Conservation (phyloP, 2,888 invertebrate species). For the Myopa testacea region DNA sequence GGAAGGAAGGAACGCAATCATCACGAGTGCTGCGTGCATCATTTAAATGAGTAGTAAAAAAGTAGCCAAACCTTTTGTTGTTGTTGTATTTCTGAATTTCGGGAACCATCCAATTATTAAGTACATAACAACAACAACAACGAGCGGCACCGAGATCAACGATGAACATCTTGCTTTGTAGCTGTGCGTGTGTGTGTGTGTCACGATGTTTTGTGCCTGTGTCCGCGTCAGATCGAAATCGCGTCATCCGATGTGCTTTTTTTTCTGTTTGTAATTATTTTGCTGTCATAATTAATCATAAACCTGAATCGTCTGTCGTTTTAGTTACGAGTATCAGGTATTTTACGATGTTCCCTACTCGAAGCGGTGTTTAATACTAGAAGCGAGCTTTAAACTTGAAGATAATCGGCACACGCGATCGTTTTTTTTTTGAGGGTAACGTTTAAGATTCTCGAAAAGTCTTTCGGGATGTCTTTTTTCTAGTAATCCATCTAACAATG, state of each 20-base stretch:
- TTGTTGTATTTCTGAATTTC: neutral
- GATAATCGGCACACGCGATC: too few relatives aligned
- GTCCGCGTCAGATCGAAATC: neutral
- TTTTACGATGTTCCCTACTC: too few relatives aligned
- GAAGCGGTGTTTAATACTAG: too few relatives aligned
- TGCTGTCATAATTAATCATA: slow-evolving; percentile 7
- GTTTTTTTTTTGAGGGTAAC: too few relatives aligned
- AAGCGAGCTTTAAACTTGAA: too few relatives aligned
- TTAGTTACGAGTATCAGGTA: too few relatives aligned
- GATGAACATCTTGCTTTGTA: neutral
- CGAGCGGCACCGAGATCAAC: too few relatives aligned
- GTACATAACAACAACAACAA: neutral
- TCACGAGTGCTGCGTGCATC: neutral
- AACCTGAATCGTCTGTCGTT: neutral
- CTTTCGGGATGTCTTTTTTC: too few relatives aligned
- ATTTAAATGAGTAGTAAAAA: neutral
- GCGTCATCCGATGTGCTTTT: neutral
- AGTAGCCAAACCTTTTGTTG: neutral
- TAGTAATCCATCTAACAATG: slow-evolving; percentile 3
- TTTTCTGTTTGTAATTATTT: neutral
- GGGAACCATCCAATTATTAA: neutral
- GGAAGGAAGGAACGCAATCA: too few relatives aligned
- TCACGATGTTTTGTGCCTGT: neutral
- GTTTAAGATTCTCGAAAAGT: too few relatives aligned
- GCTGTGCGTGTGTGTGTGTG: slow-evolving; percentile 17